These are phyloP conservation scores for Ypsolopha scabrella DNA, from an alignment of 2,888 invertebrate species.

Conservation along the genomic window DNA sequence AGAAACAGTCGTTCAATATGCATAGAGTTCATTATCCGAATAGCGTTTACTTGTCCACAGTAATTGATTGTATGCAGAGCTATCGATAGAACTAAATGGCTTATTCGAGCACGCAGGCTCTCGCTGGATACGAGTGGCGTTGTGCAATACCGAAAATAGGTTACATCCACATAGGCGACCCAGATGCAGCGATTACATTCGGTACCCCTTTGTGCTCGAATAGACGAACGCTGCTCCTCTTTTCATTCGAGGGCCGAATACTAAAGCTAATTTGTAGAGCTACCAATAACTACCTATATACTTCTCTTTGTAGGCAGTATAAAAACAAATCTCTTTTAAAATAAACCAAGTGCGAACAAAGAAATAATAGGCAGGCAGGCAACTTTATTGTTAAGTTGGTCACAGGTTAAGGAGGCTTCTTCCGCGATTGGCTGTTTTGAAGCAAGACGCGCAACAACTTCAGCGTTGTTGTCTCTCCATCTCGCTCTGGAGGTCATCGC, in stretches of 20 bases:
- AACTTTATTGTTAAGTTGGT: background rate
- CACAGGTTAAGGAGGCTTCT: background rate
- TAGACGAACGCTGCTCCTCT: background rate
- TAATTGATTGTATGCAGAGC: too few species aligned
- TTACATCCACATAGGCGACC: constrained; percentile 38
- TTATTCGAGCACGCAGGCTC: constrained; percentile 21
- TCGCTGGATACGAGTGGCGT: constrained; percentile 23
- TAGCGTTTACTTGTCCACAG: too few species aligned
- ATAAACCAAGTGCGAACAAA: constrained; percentile 3
- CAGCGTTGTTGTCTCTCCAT: constrained; percentile 64
- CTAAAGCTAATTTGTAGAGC: background rate
- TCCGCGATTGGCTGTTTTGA: background rate
- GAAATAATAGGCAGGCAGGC: constrained; percentile 1
- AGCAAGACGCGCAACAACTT: constrained; percentile 46
- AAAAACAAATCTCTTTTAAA: background rate
- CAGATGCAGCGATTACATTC: constrained; percentile 30
- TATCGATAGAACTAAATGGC: constrained; percentile 12
- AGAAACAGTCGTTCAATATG: too few species aligned
- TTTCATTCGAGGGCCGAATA: background rate
- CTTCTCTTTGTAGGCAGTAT: too few species aligned
- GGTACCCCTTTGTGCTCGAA: constrained; percentile 27
- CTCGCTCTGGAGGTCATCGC: constrained; percentile 62
- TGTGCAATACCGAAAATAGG: constrained; percentile 49
- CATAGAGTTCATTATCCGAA: too few species aligned
- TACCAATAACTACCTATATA: background rate